Evolutionary conservation across 2,113 vertebrate species (phyloP), one percentile per base, ranked within the genome.

Genomic region (Ameiurus melas): DNA sequence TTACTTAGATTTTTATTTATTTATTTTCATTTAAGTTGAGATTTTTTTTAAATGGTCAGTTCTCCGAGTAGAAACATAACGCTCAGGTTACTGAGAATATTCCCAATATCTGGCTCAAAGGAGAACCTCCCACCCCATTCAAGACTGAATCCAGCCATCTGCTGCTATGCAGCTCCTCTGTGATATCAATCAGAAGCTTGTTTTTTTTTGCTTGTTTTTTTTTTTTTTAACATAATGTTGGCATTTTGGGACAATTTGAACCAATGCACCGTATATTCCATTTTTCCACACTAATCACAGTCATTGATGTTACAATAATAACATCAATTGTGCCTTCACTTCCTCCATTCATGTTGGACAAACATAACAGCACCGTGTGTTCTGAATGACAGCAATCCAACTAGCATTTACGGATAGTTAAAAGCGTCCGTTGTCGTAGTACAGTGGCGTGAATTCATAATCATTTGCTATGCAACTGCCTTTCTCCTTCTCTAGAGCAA

Each of bases 101-200:
- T 81, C 16, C 55, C 55, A 83, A 20, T 82, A 82, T 82, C 55
- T 62, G 80, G 80, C 57, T 83, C 22, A 83, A 83, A 83, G 33
- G 20, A 60, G 25, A 51, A 3, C 51, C 90, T 14, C 47, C 75
- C 9, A 55, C 90, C 92, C 83, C 87, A 93, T 92, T 88, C 66
- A 53, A 57, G 68, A 70, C 86, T 64, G 33, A 55, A 30, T 80
- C 77, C 75, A 51, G 81, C 87, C 82, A 90, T 71, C 89, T 84
- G 87, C 89, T 88, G 82, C 90, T 77, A 71, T 60, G 82, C 73
- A 53, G 51, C 73, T 78, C 80, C 64, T 55, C 85, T 68, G 73
- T 64, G 87, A 64, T 86, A 84, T 89, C 84, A 86, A 85, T 91
- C 77, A 83, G 85, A 82, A 83, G 84, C 87, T 66, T 47, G 43